Conservation (phyloP, 1,140 invertebrate genomes). For the Halictus rubicundus region DNA sequence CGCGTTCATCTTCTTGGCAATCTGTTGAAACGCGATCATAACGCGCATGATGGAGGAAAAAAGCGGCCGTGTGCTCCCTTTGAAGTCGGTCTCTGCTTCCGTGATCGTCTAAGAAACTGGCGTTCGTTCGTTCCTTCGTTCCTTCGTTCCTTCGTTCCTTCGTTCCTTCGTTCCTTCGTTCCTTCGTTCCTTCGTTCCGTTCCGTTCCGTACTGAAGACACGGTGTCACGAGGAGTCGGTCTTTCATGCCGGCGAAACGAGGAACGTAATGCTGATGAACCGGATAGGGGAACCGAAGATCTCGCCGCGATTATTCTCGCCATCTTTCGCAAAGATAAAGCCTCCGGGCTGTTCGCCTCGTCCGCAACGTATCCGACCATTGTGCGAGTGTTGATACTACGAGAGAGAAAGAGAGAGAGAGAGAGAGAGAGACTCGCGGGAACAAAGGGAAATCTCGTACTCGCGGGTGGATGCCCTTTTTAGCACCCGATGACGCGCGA, state of each 20-base stretch:
- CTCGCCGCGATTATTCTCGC: slow-evolving; percentile 36
- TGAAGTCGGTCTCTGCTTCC: slow-evolving; percentile 43
- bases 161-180: too few species aligned
- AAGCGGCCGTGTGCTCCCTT: slow-evolving; percentile 25
- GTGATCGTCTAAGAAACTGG: slow-evolving; percentile 28
- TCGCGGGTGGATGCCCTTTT: neutral
- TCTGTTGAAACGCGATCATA: slow-evolving; percentile 69
- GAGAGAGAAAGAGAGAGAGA: too few species aligned
- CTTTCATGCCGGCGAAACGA: slow-evolving; percentile 9
- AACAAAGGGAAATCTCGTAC: neutral
- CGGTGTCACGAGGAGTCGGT: neutral
- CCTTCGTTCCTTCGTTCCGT: too few species aligned
- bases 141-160: too few species aligned
- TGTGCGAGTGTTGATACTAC: neutral
- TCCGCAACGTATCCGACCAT: too few species aligned
- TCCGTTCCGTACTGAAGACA: neutral
- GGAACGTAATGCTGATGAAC: slow-evolving; percentile 41
- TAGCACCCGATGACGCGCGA: too few species aligned
- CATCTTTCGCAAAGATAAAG: neutral
- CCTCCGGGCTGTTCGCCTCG: too few species aligned
- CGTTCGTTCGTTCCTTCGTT: neutral
- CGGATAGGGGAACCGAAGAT: slow-evolving; percentile 34
- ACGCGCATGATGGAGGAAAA: slow-evolving; percentile 48
- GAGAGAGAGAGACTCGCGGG: too few species aligned
- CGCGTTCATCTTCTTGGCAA: slow-evolving; percentile 61